Conservation (phyloP, 2,888 invertebrate genomes). For the Sarcophaga subvicina region DNA sequence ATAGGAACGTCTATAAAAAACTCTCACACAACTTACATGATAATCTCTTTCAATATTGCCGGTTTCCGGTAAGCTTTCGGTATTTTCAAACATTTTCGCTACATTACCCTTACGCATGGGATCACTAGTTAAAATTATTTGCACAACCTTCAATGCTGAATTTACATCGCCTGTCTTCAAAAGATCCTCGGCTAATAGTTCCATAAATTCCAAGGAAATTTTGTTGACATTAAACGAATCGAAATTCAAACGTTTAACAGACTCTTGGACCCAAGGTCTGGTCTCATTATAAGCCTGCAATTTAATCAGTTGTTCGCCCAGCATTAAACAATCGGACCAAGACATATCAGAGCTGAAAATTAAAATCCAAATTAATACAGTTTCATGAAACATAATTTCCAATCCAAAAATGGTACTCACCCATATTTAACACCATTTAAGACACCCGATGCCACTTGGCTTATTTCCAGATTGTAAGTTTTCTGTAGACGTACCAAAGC, state of each 20-base stretch:
- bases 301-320: constrained; percentile 95
- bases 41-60: constrained; percentile 41
- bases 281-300: constrained; percentile 95
- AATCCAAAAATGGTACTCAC: constrained; percentile 75
- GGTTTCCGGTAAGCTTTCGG: constrained; percentile 30
- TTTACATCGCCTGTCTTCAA: constrained; percentile 87
- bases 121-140: constrained; percentile 88
- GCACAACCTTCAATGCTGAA: constrained; percentile 91
- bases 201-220: constrained; percentile 75
- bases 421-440: constrained; percentile 92
- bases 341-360: constrained; percentile 84
- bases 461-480: constrained; percentile 94
- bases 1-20: too few species aligned
- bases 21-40: constrained; percentile 46
- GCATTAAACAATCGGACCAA: constrained; percentile 96
- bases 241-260: constrained; percentile 87
- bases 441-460: constrained; percentile 92
- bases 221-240: constrained; percentile 79
- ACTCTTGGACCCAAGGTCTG: constrained; percentile 97
- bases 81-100: constrained; percentile 81
- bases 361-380: constrained; percentile 32
- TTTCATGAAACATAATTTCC: not conserved
- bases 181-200: constrained; percentile 75
- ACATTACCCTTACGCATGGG: constrained; percentile 91
- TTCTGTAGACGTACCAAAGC: constrained; percentile 96